A percentile compares a stretch with the other conserved stretches of the same genome.
These are phyloP conservation scores for Fregata magnificens DNA, from an alignment of 2,113 vertebrate genomes.

Conservation along the genomic window DNA sequence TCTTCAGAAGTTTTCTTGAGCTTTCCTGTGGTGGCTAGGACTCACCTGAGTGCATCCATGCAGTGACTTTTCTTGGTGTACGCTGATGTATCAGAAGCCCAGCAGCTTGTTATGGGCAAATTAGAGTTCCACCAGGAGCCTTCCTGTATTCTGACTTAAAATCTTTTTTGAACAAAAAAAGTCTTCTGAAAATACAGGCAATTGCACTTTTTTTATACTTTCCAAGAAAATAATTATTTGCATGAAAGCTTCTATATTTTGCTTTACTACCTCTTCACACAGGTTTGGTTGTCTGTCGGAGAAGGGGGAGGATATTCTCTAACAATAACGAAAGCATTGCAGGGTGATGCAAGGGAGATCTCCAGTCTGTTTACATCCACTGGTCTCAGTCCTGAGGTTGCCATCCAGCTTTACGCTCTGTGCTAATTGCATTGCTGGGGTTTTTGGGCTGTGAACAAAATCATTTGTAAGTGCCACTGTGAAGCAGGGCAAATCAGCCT, in stretches of 20 bases:
- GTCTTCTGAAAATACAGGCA: neutral
- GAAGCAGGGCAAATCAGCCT: neutral
- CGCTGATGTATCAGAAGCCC: fast-evolving
- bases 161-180: neutral
- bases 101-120: neutral
- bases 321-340: neutral
- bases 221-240: neutral
- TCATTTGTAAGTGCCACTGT: neutral
- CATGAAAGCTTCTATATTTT: neutral
- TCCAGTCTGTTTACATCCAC: neutral
- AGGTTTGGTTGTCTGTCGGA: neutral
- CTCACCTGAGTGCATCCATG: neutral
- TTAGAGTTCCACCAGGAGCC: neutral
- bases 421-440: neutral
- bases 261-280: neutral
- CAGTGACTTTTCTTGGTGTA: neutral
- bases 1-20: neutral
- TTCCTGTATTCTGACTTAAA: neutral
- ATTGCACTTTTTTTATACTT: neutral
- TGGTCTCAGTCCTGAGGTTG: neutral
- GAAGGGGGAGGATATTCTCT: neutral
- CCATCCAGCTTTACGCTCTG: neutral
- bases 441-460: neutral
- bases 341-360: neutral
- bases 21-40: neutral